phyloP scores from a whole-genome alignment of 2,797 vertebrate species.

The Ibycter americanus region DNA sequence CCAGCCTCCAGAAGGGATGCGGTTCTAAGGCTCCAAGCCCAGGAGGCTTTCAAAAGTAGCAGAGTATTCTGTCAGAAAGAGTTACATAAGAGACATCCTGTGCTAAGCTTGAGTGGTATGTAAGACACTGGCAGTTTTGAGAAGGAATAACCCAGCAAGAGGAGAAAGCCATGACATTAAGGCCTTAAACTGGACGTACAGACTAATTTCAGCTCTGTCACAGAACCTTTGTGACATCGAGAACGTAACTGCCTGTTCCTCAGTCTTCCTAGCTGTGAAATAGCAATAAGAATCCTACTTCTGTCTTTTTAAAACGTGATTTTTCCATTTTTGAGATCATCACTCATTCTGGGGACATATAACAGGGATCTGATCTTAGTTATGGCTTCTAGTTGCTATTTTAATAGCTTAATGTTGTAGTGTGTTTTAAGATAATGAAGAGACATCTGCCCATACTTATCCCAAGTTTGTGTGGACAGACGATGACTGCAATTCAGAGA shows the following conservation, averaged over 20 bases:
- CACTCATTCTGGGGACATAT: not conserved
- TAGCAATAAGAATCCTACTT: not conserved
- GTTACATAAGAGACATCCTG: not conserved
- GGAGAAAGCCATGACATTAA: not conserved
- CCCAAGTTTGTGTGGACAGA: not conserved
- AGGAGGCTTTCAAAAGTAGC: not conserved
- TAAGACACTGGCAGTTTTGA: not conserved
- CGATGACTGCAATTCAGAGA: not conserved
- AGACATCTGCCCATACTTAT: not conserved
- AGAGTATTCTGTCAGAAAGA: not conserved
- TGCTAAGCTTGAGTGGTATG: not conserved
- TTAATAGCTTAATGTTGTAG: not conserved
- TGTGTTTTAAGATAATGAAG: not conserved
- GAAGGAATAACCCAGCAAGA: not conserved
- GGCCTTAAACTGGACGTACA: not conserved
- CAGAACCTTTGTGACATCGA: accelerated
- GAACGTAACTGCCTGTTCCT: not conserved
- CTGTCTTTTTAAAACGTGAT: not conserved
- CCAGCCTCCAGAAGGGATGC: not conserved
- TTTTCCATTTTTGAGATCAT: not conserved
- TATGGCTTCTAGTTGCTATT: not conserved
- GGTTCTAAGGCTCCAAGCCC: not conserved
- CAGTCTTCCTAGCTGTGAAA: not conserved
- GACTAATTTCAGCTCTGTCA: not conserved
- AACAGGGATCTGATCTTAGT: not conserved